Evolutionary conservation across 1,140 invertebrate species (phyloP).

Genomic region (Matsumurasca onukii): DNA sequence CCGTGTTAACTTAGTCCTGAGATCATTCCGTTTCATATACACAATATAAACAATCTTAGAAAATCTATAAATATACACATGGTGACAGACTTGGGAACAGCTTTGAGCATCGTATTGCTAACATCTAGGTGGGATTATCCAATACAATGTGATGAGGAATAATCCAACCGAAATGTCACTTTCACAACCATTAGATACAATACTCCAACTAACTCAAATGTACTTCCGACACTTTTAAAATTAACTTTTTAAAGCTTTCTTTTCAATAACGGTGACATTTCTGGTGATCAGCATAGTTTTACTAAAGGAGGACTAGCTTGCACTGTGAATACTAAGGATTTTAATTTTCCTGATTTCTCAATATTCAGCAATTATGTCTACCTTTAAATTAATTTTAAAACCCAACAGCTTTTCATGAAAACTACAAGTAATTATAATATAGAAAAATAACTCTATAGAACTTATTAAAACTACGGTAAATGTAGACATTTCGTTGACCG

Average conservation of each 20-base stretch:
- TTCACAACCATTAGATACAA: slow-evolving; percentile 4
- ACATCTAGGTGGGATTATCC: slow-evolving; percentile 10
- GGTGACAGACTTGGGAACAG: slow-evolving; percentile 11
- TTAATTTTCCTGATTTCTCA: too few species aligned
- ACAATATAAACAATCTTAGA: slow-evolving; percentile 24
- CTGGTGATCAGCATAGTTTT: background rate
- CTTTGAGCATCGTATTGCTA: slow-evolving; percentile 16
- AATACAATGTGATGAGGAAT: slow-evolving; percentile 14
- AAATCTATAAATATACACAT: background rate
- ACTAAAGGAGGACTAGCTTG: background rate
- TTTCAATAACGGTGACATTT: background rate
- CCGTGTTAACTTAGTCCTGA: slow-evolving; percentile 28
- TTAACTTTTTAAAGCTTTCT: background rate
- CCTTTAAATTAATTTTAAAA: too few species aligned
- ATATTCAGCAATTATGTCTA: too few species aligned
- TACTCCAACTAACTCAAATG: background rate
- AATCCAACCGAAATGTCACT: background rate
- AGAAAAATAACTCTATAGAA: slow-evolving; percentile 25
- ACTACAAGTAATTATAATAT: slow-evolving; percentile 20
- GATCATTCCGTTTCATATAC: slow-evolving; percentile 32
- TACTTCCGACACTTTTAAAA: too few species aligned
- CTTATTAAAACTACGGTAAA: background rate
- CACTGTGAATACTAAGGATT: background rate
- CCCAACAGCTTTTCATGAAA: too few species aligned
- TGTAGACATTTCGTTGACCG: slow-evolving; percentile 36